phyloP scores from a whole-genome alignment of 2,888 invertebrate species.

The Neocrepidodera transversa region DNA sequence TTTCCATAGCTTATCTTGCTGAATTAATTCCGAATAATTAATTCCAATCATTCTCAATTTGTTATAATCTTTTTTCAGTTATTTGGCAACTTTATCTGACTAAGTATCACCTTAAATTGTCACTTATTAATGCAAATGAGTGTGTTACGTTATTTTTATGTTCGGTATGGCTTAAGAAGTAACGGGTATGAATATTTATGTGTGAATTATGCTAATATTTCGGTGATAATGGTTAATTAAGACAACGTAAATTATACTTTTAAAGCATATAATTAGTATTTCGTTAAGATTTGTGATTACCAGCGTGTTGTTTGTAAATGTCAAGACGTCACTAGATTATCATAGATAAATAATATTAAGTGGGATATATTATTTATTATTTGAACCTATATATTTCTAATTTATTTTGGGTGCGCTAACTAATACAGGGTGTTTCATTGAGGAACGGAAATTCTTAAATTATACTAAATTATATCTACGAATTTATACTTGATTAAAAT shows the following conservation, averaged over 20 bases:
- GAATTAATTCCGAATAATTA: slow-evolving; percentile 7
- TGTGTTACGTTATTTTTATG: slow-evolving; percentile 12
- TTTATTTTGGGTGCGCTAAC: too few relatives aligned
- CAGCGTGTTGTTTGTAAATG: not conserved
- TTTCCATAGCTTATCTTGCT: not conserved
- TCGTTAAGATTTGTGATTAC: slow-evolving; percentile 3
- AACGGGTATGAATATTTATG: slow-evolving; percentile 18
- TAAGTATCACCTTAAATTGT: not conserved
- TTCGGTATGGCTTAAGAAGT: not conserved
- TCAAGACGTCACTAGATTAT: not conserved
- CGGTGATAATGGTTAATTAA: slow-evolving; percentile 18
- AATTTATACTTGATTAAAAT: too few relatives aligned
- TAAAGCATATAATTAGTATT: slow-evolving; percentile 10
- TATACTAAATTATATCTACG: too few relatives aligned
- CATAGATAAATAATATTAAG: not conserved
- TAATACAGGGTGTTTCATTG: too few relatives aligned
- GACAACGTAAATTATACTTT: slow-evolving; percentile 18
- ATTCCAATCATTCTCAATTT: slow-evolving; percentile 16
- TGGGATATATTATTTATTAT: too few relatives aligned
- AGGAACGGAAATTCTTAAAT: too few relatives aligned
- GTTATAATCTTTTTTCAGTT: slow-evolving; percentile 9
- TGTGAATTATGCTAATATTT: slow-evolving; percentile 19
- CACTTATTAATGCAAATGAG: slow-evolving; percentile 17
- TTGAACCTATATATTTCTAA: too few relatives aligned
- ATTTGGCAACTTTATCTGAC: slow-evolving; percentile 1